A percentile compares a stretch with the other conserved stretches of the same genome.
Conservation (phyloP, 2,888 invertebrate genomes). For the Patella ulyssiponensis region DNA sequence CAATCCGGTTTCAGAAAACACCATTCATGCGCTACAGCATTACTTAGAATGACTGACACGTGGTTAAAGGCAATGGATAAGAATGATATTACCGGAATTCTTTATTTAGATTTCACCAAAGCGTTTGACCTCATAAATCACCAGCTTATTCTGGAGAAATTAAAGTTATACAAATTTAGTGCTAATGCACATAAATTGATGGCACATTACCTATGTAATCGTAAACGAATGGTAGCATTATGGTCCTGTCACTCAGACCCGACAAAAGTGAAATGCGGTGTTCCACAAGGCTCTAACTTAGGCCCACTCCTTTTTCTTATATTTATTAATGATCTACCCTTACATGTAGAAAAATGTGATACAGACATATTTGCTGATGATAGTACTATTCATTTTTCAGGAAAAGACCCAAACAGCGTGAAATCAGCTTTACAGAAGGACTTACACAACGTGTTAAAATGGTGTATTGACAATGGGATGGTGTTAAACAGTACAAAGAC, state of each 20-base stretch:
- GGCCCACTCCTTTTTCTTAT: conserved; percentile 1
- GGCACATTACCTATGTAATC: not conserved
- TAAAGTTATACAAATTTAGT: not conserved
- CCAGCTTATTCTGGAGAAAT: not conserved
- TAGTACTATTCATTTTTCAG: not conserved
- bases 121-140: not conserved
- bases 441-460: not conserved
- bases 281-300: not conserved
- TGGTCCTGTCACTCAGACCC: not conserved
- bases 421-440: not conserved
- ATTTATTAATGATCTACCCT: not conserved
- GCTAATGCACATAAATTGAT: not conserved
- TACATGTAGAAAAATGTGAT: not conserved
- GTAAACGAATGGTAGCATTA: not conserved
- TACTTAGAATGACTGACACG: not conserved
- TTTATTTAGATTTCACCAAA: not conserved
- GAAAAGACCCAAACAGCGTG: not conserved
- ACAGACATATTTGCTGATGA: conserved; percentile 4
- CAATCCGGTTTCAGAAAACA: not conserved
- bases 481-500: not conserved
- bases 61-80: not conserved
- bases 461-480: conserved; percentile 6
- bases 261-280: not conserved
- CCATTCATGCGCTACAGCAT: not conserved
- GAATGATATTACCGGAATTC: not conserved